A percentile compares a stretch with the other conserved stretches of the same genome.
Evolutionary conservation across 2,797 vertebrate species (phyloP).

Genomic region (Hyperoplus lanceolatus): DNA sequence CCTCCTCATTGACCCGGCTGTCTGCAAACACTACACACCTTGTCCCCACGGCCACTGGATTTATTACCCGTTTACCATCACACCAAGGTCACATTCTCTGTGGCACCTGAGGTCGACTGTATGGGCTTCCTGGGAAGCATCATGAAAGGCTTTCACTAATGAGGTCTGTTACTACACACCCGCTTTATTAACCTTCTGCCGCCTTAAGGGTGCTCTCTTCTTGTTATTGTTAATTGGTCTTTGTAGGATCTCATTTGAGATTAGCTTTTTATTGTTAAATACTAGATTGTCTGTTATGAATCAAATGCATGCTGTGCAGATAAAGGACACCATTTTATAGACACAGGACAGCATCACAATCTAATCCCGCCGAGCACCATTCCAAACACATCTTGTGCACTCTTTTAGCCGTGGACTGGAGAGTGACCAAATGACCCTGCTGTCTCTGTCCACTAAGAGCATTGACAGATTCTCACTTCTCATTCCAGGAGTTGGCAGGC

Average conservation of each 20-base stretch:
- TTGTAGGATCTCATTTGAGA: conserved; percentile 26
- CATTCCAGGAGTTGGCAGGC: conserved; percentile 18
- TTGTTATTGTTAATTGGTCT: conserved; percentile 50
- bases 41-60: conserved; percentile 67
- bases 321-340: neutral
- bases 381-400: conserved; percentile 13
- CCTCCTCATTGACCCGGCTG: conserved; percentile 69
- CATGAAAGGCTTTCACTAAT: conserved; percentile 74
- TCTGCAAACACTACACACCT: conserved; percentile 59
- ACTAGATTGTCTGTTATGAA: conserved; percentile 15
- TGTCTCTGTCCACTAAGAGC: conserved; percentile 43
- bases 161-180: conserved; percentile 62
- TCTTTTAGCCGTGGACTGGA: conserved; percentile 28
- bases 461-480: conserved; percentile 30
- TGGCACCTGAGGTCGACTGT: conserved; percentile 60
- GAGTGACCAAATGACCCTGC: conserved; percentile 36
- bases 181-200: conserved; percentile 65
- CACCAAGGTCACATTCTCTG: conserved; percentile 76
- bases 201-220: conserved; percentile 42
- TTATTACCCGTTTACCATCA: conserved; percentile 76
- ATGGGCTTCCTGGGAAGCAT: conserved; percentile 70
- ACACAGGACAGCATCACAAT: neutral
- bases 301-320: neutral
- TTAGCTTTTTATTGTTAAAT: conserved; percentile 10
- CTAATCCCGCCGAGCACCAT: neutral